Evolutionary conservation across 2,113 vertebrate species (phyloP).

Genomic region (Speoplatyrhinus poulsoni): DNA sequence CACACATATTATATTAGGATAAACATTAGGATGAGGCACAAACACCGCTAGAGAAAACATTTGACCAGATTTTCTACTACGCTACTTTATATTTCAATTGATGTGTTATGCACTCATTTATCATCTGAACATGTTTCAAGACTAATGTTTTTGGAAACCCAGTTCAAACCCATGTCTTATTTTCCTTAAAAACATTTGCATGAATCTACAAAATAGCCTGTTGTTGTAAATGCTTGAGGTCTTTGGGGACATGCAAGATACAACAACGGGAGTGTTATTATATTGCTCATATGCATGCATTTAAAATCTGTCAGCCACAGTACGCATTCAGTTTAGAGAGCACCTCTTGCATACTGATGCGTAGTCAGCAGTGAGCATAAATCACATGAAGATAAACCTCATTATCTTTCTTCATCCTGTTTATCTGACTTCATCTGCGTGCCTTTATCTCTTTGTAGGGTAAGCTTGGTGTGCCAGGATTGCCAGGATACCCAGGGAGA

Average conservation of each 20-base stretch:
- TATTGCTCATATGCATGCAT: slow-evolving; percentile 3
- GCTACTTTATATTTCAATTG: too few species aligned
- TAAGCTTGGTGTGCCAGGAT: slow-evolving; percentile 69
- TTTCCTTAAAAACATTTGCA: too few species aligned
- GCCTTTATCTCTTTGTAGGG: slow-evolving; percentile 45
- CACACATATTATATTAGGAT: neutral
- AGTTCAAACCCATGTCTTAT: too few species aligned
- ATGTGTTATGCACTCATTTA: too few species aligned
- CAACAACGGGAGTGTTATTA: neutral
- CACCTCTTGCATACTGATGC: slow-evolving; percentile 18
- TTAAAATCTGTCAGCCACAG: slow-evolving; percentile 26
- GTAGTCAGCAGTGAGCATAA: neutral
- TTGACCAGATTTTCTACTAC: too few species aligned
- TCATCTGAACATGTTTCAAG: too few species aligned
- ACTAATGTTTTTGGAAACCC: too few species aligned
- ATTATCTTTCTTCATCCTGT: slow-evolving; percentile 2
- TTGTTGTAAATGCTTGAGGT: neutral
- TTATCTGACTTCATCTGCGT: neutral
- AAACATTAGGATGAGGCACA: neutral
- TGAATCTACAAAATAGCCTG: too few species aligned
- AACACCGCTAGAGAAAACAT: too few species aligned
- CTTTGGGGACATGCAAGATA: neutral
- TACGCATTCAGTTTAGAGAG: slow-evolving; percentile 17
- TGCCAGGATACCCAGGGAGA: slow-evolving; percentile 73
- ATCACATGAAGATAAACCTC: too few species aligned